Conservation (phyloP, 1,140 invertebrate species). For the Hormaphis cornu region DNA sequence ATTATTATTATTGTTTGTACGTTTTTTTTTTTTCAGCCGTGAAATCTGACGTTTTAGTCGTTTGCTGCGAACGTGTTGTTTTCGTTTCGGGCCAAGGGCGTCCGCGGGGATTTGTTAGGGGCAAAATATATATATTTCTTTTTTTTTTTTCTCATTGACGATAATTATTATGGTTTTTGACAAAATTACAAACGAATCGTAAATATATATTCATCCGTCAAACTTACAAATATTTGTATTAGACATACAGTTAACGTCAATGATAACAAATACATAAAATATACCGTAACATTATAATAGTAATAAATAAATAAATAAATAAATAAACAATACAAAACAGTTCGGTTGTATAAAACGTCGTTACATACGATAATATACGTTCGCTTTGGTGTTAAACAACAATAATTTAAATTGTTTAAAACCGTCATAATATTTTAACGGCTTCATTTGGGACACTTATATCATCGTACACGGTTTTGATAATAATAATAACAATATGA, state of each 20-base stretch:
- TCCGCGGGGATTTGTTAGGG: too few relatives aligned
- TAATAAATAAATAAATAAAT: background rate
- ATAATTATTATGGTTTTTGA: too few relatives aligned
- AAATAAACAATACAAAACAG: constrained; percentile 27
- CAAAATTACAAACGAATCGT: background rate
- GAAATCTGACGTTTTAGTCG: too few relatives aligned
- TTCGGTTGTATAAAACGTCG: constrained; percentile 10
- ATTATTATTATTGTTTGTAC: too few relatives aligned
- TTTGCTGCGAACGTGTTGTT: too few relatives aligned
- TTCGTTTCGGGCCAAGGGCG: too few relatives aligned
- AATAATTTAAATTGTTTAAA: background rate
- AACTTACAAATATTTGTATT: background rate
- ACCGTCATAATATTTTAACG: too few relatives aligned
- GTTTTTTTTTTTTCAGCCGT: too few relatives aligned
- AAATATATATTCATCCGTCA: background rate
- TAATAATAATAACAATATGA: background rate
- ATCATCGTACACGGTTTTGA: background rate
- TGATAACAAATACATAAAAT: constrained; percentile 28
- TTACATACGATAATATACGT: background rate
- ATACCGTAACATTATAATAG: constrained; percentile 12
- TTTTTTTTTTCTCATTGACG: too few relatives aligned
- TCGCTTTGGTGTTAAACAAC: background rate
- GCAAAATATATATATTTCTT: too few relatives aligned
- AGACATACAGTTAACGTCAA: constrained; percentile 19
- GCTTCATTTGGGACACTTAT: too few relatives aligned